Evolutionary conservation across 2,113 vertebrate species (phyloP).

Genomic region (Xiphias gladius): DNA sequence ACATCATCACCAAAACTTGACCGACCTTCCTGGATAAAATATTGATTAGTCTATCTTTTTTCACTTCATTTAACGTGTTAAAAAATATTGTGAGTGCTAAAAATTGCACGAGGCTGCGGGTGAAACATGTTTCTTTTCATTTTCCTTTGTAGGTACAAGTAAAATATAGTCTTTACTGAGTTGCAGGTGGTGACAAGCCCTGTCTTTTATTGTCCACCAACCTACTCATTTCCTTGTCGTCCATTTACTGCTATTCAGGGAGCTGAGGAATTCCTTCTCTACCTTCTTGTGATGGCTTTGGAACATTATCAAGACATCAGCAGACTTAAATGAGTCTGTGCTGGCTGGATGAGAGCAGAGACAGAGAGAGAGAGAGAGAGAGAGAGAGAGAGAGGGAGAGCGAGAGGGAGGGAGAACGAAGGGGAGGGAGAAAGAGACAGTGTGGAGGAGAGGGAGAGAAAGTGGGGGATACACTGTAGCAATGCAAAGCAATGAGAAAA

Average conservation of each 20-base stretch:
- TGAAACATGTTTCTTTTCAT: slow-evolving; percentile 2
- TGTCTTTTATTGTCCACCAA: slow-evolving; percentile 39
- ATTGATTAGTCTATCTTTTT: not conserved
- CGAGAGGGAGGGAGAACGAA: not conserved
- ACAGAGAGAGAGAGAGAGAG: not conserved
- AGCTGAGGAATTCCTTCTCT: slow-evolving; percentile 67
- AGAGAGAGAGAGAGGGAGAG: not conserved
- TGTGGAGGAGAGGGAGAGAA: not conserved
- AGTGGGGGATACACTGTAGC: slow-evolving; percentile 23
- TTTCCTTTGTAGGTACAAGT: not conserved
- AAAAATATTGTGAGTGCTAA: not conserved
- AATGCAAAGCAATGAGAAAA: slow-evolving; percentile 38
- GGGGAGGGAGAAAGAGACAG: slow-evolving; percentile 25
- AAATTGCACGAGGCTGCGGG: not conserved
- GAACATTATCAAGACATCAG: slow-evolving; percentile 77
- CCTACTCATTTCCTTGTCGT: slow-evolving; percentile 30
- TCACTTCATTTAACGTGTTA: not conserved
- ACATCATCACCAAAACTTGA: not conserved
- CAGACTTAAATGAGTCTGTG: slow-evolving; percentile 72
- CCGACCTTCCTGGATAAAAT: not conserved
- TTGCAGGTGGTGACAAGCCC: slow-evolving; percentile 18
- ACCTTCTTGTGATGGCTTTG: slow-evolving; percentile 67
- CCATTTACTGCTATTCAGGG: slow-evolving; percentile 55
- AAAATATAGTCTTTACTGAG: not conserved
- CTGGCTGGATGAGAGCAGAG: slow-evolving; percentile 50